Percentiles rank a stretch among this genome's conserved stretches.
These are phyloP conservation scores for Podocnemis expansa DNA, from an alignment of 2,113 vertebrate genomes.

Conservation along the genomic window DNA sequence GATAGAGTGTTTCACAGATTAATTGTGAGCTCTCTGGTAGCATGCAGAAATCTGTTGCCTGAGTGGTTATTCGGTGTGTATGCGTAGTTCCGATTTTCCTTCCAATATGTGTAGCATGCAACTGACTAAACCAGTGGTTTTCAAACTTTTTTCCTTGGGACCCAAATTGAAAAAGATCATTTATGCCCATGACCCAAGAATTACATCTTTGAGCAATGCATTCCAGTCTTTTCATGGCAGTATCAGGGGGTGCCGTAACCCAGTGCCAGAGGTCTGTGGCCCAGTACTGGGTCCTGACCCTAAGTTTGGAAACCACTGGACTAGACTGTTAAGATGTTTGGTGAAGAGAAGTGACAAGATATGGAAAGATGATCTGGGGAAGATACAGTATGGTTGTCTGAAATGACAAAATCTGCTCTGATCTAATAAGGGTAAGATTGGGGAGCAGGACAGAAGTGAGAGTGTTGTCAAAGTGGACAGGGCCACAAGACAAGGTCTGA, in stretches of 20 bases:
- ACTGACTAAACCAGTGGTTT: no score
- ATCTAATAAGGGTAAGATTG: not conserved
- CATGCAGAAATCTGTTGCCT: fast-evolving
- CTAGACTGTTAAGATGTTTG: not conserved
- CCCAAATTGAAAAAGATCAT: no score
- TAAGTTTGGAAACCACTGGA: no score
- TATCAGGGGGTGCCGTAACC: no score
- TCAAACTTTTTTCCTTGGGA: no score
- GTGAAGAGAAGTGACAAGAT: not conserved
- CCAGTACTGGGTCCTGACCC: no score
- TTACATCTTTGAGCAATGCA: no score
- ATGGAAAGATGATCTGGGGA: not conserved
- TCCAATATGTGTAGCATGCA: not conserved
- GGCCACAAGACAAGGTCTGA: not conserved
- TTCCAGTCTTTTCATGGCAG: no score
- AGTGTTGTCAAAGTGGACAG: not conserved
- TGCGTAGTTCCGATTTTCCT: not conserved
- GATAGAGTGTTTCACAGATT: not conserved
- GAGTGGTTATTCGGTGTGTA: not conserved
- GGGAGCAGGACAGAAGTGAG: fast-evolving
- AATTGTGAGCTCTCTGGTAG: not conserved
- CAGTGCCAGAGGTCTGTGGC: no score
- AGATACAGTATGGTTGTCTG: not conserved
- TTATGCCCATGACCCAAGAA: no score
- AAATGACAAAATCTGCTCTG: not conserved